These are phyloP conservation scores for Schizothorax lantsangensis DNA, from an alignment of 2,797 vertebrate genomes.

Conservation along the genomic window DNA sequence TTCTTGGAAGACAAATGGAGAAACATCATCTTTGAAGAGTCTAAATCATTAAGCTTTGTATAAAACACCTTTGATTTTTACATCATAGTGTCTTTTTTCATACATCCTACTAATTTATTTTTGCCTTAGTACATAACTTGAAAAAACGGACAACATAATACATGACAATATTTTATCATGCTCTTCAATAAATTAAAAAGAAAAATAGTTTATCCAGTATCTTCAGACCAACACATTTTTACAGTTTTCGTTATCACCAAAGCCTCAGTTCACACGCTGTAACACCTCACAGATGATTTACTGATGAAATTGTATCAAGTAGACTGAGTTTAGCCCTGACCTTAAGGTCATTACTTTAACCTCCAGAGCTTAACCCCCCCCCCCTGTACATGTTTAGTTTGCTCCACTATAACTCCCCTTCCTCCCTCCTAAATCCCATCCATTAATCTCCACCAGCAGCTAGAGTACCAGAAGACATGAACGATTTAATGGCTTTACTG, in stretches of 20 bases:
- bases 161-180: background rate
- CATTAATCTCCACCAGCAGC: conserved; percentile 42
- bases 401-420: conserved; percentile 15
- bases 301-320: conserved; percentile 2
- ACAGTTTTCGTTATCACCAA: background rate
- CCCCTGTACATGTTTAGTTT: background rate
- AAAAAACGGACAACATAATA: background rate
- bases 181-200: background rate
- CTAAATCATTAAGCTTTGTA: background rate
- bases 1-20: background rate
- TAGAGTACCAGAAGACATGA: conserved; percentile 23
- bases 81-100: background rate
- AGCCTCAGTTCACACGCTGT: background rate
- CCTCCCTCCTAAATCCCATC: conserved; percentile 27
- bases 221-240: background rate
- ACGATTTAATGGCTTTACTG: conserved; percentile 39
- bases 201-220: background rate
- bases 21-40: background rate
- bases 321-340: conserved; percentile 20
- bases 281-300: background rate
- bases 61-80: background rate
- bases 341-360: conserved; percentile 28
- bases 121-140: background rate
- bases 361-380: conserved; percentile 23
- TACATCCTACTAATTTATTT: background rate